phyloP scores from a whole-genome alignment of 30 jellyfish, hydroid and myxozoan genomes.

The Hydractinia symbiolongicarpus region DNA sequence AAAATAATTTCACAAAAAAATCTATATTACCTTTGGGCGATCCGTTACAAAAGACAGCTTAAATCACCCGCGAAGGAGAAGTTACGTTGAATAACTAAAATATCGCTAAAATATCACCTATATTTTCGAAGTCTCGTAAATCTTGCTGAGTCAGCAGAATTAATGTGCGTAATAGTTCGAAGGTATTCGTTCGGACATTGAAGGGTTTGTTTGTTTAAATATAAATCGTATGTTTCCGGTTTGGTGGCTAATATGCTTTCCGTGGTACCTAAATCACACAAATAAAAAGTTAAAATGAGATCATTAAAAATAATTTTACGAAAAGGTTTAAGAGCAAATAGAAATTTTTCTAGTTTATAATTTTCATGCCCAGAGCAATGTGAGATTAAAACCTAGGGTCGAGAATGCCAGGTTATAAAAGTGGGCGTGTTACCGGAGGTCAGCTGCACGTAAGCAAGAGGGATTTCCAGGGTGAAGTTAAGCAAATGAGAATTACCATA shows the following conservation, averaged over 20 bases:
- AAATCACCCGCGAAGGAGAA: neutral
- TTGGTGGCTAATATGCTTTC: constrained; percentile 70
- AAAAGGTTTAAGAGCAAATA: neutral
- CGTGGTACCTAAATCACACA: constrained; percentile 64
- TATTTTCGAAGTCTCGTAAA: constrained; percentile 52
- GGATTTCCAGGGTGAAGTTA: too few species aligned
- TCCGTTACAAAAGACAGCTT: neutral
- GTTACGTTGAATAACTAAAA: neutral
- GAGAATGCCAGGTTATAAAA: too few species aligned
- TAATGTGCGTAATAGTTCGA: constrained; percentile 37
- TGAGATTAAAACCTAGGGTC: too few species aligned
- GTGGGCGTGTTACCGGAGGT: too few species aligned
- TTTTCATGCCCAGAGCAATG: too few species aligned
- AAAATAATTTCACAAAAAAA: neutral
- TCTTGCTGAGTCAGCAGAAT: constrained; percentile 61
- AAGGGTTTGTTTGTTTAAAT: constrained; percentile 61
- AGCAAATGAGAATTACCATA: too few species aligned
- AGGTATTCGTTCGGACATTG: constrained; percentile 30
- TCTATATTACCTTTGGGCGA: neutral
- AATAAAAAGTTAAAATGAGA: too few species aligned
- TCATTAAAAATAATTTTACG: too few species aligned
- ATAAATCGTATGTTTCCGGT: constrained; percentile 67
- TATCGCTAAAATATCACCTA: constrained; percentile 34
- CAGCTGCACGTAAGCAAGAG: too few species aligned
- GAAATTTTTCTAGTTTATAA: too few species aligned